Percentiles rank a stretch among this genome's conserved stretches.
Conservation (phyloP, 2,797 vertebrate genomes). For the Melanotaenia nigrans region DNA sequence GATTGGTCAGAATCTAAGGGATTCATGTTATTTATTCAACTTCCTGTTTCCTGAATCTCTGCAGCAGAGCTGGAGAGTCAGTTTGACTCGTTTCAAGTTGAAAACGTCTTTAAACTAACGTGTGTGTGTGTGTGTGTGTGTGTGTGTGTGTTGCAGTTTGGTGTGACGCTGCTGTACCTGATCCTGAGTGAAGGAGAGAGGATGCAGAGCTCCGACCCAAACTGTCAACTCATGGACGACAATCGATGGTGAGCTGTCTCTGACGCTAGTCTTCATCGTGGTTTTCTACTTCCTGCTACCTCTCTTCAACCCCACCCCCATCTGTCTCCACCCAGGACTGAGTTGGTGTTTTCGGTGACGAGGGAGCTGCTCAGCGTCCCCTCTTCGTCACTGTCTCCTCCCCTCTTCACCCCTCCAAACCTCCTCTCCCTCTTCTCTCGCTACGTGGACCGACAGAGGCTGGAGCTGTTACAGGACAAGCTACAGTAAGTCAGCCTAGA, state of each 20-base stretch:
- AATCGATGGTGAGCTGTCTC: conserved; percentile 87
- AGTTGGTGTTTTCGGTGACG: conserved; percentile 92
- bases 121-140: not conserved
- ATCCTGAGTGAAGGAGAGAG: conserved; percentile 94
- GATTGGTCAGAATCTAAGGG: no score
- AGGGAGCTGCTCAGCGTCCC: conserved; percentile 90
- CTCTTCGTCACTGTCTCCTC: conserved; percentile 86
- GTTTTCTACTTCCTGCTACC: not conserved
- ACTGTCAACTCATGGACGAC: conserved; percentile 88
- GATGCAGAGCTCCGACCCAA: conserved; percentile 87
- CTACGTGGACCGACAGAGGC: conserved; percentile 91
- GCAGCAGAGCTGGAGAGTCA: no score
- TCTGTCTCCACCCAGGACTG: conserved; percentile 81
- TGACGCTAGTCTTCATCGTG: no score
- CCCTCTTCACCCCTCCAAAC: conserved; percentile 89
- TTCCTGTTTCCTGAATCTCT: no score
- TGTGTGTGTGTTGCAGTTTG: conserved; percentile 81
- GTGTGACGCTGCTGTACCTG: conserved; percentile 92
- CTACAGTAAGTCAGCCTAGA: conserved; percentile 86
- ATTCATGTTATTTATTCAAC: no score
- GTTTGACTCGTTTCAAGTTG: no score
- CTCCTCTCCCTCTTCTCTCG: conserved; percentile 91
- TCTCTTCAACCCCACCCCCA: not conserved
- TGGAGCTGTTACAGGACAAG: conserved; percentile 92
- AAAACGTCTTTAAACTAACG: no score